These are phyloP conservation scores for Elymnias hypermnestra DNA, from an alignment of 1,140 invertebrate species.

Conservation along the genomic window DNA sequence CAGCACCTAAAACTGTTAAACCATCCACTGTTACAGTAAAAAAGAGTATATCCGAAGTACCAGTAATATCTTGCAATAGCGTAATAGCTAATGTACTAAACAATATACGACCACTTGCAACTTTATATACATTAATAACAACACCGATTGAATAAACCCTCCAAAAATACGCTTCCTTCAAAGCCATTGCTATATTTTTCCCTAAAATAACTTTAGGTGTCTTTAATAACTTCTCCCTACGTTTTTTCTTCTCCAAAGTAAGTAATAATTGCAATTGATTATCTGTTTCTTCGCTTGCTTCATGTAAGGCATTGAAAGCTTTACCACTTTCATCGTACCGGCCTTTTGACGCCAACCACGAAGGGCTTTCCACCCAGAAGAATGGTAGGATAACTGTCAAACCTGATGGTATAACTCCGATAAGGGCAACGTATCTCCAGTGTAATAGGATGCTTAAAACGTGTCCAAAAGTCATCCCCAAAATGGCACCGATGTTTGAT, in stretches of 20 bases:
- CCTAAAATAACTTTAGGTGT: no score
- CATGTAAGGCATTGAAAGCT: constrained; percentile 11
- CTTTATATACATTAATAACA: constrained; percentile 14
- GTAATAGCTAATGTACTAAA: constrained; percentile 21
- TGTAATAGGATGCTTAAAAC: constrained; percentile 18
- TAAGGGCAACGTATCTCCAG: constrained; percentile 24
- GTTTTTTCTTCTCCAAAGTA: constrained; percentile 8
- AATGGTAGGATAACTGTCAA: constrained; percentile 20
- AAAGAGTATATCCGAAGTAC: constrained; percentile 10
- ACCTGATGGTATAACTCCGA: constrained; percentile 23
- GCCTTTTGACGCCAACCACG: constrained; percentile 18
- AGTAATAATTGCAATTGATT: constrained; percentile 7
- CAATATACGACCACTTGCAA: constrained; percentile 16
- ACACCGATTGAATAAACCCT: constrained; percentile 7
- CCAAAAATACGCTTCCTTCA: constrained; percentile 19
- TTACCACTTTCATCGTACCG: constrained; percentile 22
- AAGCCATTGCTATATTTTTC: constrained; percentile 1
- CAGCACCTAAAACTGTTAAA: constrained; percentile 15
- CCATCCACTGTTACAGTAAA: constrained; percentile 19
- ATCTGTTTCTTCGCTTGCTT: not conserved
- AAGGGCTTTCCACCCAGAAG: constrained; percentile 26
- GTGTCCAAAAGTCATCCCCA: constrained; percentile 15
- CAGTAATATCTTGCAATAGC: constrained; percentile 25
- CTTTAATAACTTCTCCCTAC: no score
- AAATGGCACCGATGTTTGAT: constrained; percentile 11